phyloP scores from a whole-genome alignment of 2,888 invertebrate genomes.

The Nyleta sp. region DNA sequence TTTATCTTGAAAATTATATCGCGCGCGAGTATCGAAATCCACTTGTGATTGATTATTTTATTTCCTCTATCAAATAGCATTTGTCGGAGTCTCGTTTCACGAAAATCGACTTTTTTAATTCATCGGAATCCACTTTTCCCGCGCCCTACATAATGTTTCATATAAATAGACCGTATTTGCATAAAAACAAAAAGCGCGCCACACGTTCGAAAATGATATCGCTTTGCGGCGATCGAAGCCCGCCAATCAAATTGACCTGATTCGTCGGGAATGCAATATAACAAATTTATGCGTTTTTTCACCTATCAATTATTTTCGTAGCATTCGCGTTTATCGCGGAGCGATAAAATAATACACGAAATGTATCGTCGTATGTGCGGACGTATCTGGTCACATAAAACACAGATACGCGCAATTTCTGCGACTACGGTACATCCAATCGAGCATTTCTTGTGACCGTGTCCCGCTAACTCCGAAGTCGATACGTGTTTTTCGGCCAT shows the following conservation, averaged over 20 bases:
- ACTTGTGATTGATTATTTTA: neutral
- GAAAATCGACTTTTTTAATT: neutral
- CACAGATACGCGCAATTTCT: conserved; percentile 38
- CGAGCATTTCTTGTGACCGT: conserved; percentile 28
- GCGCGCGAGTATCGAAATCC: neutral
- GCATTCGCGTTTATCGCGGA: conserved; percentile 10
- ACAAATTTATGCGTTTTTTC: neutral
- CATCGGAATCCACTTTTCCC: neutral
- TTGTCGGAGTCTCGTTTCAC: neutral
- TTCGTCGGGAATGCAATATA: neutral
- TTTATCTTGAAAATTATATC: neutral
- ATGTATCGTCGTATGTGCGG: neutral
- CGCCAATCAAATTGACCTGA: no score
- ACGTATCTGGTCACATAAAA: conserved; percentile 31
- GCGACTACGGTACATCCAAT: conserved; percentile 24
- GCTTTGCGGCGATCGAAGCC: no score
- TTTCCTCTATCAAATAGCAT: neutral
- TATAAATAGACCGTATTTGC: neutral
- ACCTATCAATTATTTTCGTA: conserved; percentile 5
- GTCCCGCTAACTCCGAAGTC: conserved; percentile 16
- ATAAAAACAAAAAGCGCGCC: no score
- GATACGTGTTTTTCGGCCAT: conserved; percentile 48
- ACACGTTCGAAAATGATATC: no score
- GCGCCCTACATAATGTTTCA: neutral
- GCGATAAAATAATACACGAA: conserved; percentile 20